Conservation (phyloP, 2,113 vertebrate genomes). For the Eclectus roratus region DNA sequence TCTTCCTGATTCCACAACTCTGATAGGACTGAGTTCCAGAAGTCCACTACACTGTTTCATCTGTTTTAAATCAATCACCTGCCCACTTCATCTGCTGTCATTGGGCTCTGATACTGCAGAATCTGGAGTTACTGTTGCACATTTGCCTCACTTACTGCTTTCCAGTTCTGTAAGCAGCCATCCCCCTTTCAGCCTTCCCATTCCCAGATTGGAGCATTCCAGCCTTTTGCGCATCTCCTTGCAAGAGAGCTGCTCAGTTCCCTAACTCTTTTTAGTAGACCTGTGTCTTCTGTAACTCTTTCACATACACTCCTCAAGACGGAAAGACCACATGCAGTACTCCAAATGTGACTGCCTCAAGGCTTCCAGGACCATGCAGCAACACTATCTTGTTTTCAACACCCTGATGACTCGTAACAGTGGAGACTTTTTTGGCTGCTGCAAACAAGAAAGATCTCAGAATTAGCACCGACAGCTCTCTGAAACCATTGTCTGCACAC, state of each 20-base stretch:
- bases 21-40: background rate
- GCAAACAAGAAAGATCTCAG: slow-evolving; percentile 37
- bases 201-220: background rate
- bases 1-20: background rate
- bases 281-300: background rate
- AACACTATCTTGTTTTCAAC: background rate
- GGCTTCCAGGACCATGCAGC: background rate
- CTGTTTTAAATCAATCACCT: background rate
- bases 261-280: background rate
- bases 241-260: background rate
- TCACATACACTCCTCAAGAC: background rate
- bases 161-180: background rate
- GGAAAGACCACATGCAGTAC: background rate
- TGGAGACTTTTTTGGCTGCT: slow-evolving; percentile 1
- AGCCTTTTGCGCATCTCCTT: background rate
- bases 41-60: background rate
- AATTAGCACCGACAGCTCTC: slow-evolving; percentile 1
- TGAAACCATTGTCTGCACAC: background rate
- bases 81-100: background rate
- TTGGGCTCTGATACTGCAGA: background rate
- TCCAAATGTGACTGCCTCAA: background rate
- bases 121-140: background rate
- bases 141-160: background rate
- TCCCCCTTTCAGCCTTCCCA: background rate
- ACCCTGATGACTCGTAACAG: background rate